Evolutionary conservation across 2,113 vertebrate genomes (phyloP).

Genomic region (Vireo altiloquus): DNA sequence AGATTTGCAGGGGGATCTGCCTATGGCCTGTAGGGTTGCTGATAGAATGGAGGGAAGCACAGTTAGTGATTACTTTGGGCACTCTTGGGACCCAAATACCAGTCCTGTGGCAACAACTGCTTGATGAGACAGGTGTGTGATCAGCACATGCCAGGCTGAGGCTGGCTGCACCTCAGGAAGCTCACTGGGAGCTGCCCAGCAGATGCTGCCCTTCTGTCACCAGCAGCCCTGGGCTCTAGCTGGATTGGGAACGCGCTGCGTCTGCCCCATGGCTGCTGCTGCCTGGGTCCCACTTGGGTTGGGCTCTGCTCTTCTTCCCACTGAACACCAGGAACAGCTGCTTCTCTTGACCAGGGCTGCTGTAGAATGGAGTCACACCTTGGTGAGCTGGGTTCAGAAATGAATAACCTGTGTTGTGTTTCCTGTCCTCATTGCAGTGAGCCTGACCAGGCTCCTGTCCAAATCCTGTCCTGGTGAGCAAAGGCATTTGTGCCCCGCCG

Average conservation of each 20-base stretch:
- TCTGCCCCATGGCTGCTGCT: not conserved
- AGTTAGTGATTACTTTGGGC: too few species aligned
- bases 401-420: not conserved
- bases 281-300: not conserved
- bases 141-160: rapidly evolving
- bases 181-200: not conserved
- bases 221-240: not conserved
- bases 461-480: not conserved
- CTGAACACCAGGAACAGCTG: not conserved
- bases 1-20: not conserved
- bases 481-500: rapidly evolving
- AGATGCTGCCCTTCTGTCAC: not conserved
- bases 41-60: not conserved
- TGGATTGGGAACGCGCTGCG: rapidly evolving
- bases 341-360: not conserved
- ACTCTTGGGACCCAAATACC: not conserved
- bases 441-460: not conserved
- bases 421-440: not conserved
- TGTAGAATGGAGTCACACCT: not conserved
- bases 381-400: not conserved
- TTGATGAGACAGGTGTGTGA: rapidly evolving
- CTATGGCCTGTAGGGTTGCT: not conserved
- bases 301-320: not conserved
- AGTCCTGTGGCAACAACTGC: rapidly evolving
- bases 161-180: not conserved